Evolutionary conservation across 2,113 vertebrate species (phyloP).

Genomic region (Coptodon bakossiorum): DNA sequence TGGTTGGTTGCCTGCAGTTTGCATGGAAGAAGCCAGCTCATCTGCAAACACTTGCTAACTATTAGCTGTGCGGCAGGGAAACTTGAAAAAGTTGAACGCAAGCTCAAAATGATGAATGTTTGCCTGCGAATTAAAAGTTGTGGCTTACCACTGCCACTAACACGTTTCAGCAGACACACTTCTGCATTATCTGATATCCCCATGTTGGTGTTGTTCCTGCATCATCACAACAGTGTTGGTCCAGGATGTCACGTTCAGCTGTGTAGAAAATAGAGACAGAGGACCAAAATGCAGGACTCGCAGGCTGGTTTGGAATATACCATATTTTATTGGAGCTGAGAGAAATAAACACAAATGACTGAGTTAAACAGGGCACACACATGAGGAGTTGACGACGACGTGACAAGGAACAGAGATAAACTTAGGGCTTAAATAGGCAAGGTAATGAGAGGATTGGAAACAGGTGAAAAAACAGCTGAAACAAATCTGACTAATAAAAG

Average conservation of each 20-base stretch:
- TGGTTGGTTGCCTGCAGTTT: background rate
- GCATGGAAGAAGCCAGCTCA: background rate
- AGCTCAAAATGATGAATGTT: background rate
- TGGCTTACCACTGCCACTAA: background rate
- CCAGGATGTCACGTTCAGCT: background rate
- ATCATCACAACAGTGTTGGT: background rate
- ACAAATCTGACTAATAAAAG: background rate
- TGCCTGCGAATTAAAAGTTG: background rate
- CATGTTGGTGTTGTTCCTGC: background rate
- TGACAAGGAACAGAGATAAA: background rate
- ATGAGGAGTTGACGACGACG: fast-evolving
- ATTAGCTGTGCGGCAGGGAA: background rate
- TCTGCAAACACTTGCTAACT: background rate
- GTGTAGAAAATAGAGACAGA: background rate
- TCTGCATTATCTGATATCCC: background rate
- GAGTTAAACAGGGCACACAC: fast-evolving
- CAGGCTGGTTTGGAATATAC: background rate
- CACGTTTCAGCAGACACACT: background rate
- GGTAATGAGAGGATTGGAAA: background rate
- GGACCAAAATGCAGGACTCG: background rate
- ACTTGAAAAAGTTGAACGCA: background rate
- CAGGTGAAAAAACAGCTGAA: background rate
- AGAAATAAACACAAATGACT: background rate
- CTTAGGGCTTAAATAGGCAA: background rate
- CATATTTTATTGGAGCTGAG: background rate